Evolutionary conservation across 2,113 vertebrate genomes (phyloP).

Genomic region (Willisornis vidua): DNA sequence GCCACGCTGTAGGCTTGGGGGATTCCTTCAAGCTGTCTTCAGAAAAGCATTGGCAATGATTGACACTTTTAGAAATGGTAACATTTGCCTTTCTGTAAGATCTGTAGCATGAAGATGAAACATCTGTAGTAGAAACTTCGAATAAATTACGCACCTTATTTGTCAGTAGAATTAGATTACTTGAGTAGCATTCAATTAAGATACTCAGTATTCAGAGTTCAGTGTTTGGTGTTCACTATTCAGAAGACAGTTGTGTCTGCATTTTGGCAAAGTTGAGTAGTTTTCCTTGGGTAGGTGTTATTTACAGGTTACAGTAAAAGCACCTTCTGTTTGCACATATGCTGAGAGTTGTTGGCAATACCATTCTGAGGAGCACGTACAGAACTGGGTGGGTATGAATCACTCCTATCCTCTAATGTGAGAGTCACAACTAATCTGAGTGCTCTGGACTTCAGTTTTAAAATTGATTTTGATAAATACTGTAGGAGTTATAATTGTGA

Average conservation of each 20-base stretch:
- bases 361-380: not conserved
- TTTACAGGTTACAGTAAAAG: not conserved
- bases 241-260: not conserved
- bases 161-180: not conserved
- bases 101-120: not conserved
- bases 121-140: not conserved
- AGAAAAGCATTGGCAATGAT: not conserved
- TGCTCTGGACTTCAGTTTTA: not conserved
- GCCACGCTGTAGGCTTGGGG: not conserved
- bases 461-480: not conserved
- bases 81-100: not conserved
- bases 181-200: not conserved
- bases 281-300: not conserved
- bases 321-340: not conserved
- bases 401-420: not conserved
- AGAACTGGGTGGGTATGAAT: accelerated
- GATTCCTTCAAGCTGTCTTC: not conserved
- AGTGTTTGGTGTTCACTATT: not conserved
- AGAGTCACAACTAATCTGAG: not conserved
- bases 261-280: not conserved
- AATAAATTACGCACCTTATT: not conserved
- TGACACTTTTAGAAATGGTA: not conserved
- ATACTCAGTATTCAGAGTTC: not conserved
- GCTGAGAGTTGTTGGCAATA: not conserved
- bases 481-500: not conserved